These are phyloP conservation scores for Caenorhabditis afra DNA, from an alignment of 2,888 invertebrate species.

Conservation along the genomic window DNA sequence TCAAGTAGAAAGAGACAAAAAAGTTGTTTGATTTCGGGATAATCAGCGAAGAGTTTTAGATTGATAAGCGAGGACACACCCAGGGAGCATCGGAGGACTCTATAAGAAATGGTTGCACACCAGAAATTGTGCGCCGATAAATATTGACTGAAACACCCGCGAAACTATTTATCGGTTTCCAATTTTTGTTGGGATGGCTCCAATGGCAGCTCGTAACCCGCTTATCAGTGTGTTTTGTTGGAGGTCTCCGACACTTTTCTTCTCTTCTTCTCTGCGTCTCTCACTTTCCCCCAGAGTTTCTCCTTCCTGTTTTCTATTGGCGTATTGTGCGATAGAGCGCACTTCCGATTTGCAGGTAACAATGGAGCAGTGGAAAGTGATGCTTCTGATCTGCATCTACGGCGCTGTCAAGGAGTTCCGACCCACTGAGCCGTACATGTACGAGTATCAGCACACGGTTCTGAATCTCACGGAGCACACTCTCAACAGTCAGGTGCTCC, in stretches of 20 bases:
- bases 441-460: conserved; percentile 74
- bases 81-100: neutral
- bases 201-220: too few relatives aligned
- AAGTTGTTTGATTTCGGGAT: neutral
- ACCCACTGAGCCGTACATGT: conserved; percentile 77
- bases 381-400: conserved; percentile 59
- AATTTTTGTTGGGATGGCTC: too few relatives aligned
- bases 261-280: too few relatives aligned
- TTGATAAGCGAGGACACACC: conserved; percentile 9
- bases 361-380: conserved; percentile 51
- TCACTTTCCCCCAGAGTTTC: too few relatives aligned
- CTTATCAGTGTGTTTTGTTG: too few relatives aligned
- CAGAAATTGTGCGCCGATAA: neutral
- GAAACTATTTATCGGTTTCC: neutral
- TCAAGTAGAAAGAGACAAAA: neutral
- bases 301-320: too few relatives aligned
- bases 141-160: neutral
- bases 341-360: neutral
- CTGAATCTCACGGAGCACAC: conserved; percentile 72
- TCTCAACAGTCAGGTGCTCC: conserved; percentile 65
- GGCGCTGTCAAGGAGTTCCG: conserved; percentile 77
- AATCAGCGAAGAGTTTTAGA: neutral
- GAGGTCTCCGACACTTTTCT: too few relatives aligned
- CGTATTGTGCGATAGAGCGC: too few relatives aligned
- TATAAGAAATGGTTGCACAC: conserved; percentile 3